Base-by-base conservation (phyloP, 2,113 vertebrate species). In the Brachirus orientalis region DNA sequence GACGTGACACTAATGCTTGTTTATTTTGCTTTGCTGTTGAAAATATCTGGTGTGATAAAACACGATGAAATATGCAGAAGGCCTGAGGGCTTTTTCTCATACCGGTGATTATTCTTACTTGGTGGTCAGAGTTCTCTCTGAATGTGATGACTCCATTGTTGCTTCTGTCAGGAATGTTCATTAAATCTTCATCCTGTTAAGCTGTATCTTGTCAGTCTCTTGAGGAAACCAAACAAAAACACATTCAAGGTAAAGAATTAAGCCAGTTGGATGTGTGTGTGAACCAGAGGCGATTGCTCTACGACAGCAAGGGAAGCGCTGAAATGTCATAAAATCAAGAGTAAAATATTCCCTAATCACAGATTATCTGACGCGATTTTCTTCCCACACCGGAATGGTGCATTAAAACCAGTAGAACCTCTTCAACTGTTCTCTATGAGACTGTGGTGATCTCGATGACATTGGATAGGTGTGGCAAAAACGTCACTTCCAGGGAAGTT, bases 141-240 rank as follows among this genome's bases (percentile, higher is more conserved):
- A 54, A 70, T 35, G 60, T 60, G 59, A 75, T 40, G 71, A 48
- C 65, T 80, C 35, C 16, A 44, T 61, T 68, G n/a, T 43, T 68
- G 80, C 28, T 69, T 74, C 76, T 65, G 73, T 76, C 71, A 59
- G 61, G 57, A 44, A 33, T 28, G 3, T 69, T 67, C 45, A 73
- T 48, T 41, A 55, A 54, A 63, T 20, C 61, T 17, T 61, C 17
- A 4, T 68, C 43, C 55, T 40, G 36, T 64, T 55, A 64, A 68
- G 14, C 13, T 35, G 10, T 47, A 11, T 4, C 8, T 38, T 46
- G 10, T 2, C n/a, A n/a, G n/a, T n/a, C n/a, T n/a, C n/a, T n/a
- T n/a, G n/a, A n/a, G n/a, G n/a, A n/a, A n/a, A n/a, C n/a, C n/a
- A n/a, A 61, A 40, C 16, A 7, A 11, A 65, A 62, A 48, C 55